A percentile compares a stretch with the other conserved stretches of the same genome.
phyloP scores from a whole-genome alignment of 1,140 invertebrate species.

The Capitella teleta region DNA sequence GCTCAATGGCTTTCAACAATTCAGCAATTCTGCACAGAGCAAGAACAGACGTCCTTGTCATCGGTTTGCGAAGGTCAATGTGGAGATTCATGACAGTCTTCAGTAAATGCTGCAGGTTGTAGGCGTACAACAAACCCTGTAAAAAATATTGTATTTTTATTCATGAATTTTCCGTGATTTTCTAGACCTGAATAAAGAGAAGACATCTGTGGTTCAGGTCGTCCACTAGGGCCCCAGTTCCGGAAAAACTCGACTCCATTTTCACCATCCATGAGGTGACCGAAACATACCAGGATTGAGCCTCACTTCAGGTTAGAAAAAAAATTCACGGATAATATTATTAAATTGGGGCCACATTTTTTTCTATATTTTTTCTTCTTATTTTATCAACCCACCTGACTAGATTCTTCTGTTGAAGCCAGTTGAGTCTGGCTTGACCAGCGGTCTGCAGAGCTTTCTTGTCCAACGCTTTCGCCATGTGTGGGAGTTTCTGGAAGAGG shows the following conservation, averaged over 20 bases:
- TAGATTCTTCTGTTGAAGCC: slow-evolving; percentile 49
- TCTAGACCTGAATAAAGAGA: slow-evolving; percentile 27
- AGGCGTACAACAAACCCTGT: slow-evolving; percentile 52
- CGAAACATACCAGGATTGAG: slow-evolving; percentile 42
- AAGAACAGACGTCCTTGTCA: slow-evolving; percentile 64
- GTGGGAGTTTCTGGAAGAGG: slow-evolving; percentile 51
- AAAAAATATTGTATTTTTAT: slow-evolving; percentile 1
- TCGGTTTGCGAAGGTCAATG: slow-evolving; percentile 58
- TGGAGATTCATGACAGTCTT: slow-evolving; percentile 68
- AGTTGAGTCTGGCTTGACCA: slow-evolving; percentile 46
- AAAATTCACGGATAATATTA: slow-evolving; percentile 1
- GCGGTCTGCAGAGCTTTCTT: slow-evolving; percentile 50
- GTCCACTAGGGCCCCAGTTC: slow-evolving; percentile 26
- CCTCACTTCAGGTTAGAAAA: slow-evolving; percentile 40
- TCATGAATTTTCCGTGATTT: background rate
- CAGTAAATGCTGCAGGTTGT: slow-evolving; percentile 47
- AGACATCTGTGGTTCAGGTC: slow-evolving; percentile 27
- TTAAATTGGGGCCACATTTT: too few species aligned
- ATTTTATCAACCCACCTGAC: slow-evolving; percentile 40
- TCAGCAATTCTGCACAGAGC: slow-evolving; percentile 70
- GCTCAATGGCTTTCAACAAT: slow-evolving; percentile 64
- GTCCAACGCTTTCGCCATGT: slow-evolving; percentile 49
- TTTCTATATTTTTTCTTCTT: too few species aligned
- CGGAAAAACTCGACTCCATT: slow-evolving; percentile 40
- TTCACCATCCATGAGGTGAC: slow-evolving; percentile 55